A percentile compares a stretch with the other conserved stretches of the same genome.
Conservation (phyloP, 1,140 invertebrate genomes). For the Tenebrio molitor region DNA sequence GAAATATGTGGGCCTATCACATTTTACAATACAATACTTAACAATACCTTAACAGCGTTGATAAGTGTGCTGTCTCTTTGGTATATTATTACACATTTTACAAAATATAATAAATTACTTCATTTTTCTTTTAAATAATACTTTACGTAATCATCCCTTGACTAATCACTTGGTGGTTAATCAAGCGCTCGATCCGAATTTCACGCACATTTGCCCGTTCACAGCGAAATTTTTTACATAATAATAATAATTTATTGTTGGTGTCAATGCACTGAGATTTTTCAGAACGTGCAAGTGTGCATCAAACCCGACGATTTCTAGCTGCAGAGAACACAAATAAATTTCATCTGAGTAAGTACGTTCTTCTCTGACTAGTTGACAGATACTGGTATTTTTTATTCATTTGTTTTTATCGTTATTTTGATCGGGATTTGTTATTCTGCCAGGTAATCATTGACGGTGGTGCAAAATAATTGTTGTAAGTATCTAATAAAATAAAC, state of each 20-base stretch:
- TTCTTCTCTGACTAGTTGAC: slow-evolving; percentile 61
- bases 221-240: slow-evolving; percentile 22
- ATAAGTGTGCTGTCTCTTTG: slow-evolving; percentile 65
- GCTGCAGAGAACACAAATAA: slow-evolving; percentile 43
- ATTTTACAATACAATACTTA: slow-evolving; percentile 67
- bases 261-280: slow-evolving; percentile 35
- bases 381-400: slow-evolving; percentile 57
- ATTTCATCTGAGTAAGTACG: slow-evolving; percentile 54
- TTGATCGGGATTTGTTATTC: slow-evolving; percentile 30
- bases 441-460: slow-evolving; percentile 36
- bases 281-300: slow-evolving; percentile 28
- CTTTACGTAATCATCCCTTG: slow-evolving; percentile 42
- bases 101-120: slow-evolving; percentile 61
- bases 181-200: slow-evolving; percentile 39
- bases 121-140: slow-evolving; percentile 44
- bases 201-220: slow-evolving; percentile 34
- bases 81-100: slow-evolving; percentile 68
- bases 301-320: slow-evolving; percentile 34
- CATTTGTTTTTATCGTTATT: slow-evolving; percentile 35
- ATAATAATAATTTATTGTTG: too few relatives aligned
- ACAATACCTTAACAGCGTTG: slow-evolving; percentile 64
- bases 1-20: slow-evolving; percentile 65
- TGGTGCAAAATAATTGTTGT: slow-evolving; percentile 47
- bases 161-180: slow-evolving; percentile 43
- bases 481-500: slow-evolving; percentile 48